Evolutionary conservation across 2,113 vertebrate species (phyloP).

Genomic region (Nerophis ophidion): DNA sequence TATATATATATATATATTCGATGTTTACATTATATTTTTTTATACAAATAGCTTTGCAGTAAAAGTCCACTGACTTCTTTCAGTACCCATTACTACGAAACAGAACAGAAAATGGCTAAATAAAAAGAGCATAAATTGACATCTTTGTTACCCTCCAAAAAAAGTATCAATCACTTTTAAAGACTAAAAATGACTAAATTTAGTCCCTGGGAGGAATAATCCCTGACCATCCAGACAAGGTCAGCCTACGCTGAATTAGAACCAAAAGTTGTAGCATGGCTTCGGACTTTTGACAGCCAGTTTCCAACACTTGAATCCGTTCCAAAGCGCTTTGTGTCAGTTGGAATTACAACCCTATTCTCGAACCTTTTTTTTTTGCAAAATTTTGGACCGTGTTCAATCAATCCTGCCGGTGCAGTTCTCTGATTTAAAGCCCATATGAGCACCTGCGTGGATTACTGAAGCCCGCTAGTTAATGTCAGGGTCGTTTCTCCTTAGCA

Average conservation of each 20-base stretch:
- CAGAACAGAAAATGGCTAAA: no score
- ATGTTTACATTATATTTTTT: no score
- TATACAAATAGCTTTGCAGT: no score
- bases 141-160: conserved; percentile 1
- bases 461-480: conserved; percentile 21
- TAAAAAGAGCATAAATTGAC: no score
- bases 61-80: no score
- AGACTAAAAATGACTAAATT: conserved; percentile 8
- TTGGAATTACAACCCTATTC: conserved; percentile 1
- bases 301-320: conserved; percentile 1
- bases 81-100: no score
- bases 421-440: not conserved
- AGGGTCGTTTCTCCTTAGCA: conserved; percentile 13
- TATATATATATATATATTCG: no score
- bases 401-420: not conserved
- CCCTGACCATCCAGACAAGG: not conserved
- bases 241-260: not conserved
- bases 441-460: conserved; percentile 8
- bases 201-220: conserved; percentile 4
- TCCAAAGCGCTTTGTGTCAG: not conserved
- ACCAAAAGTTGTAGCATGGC: conserved; percentile 7
- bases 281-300: conserved; percentile 14
- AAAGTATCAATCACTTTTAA: not conserved
- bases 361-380: not conserved
- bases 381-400: not conserved